Base-by-base conservation (phyloP, 2,888 invertebrate species). In the Gandaritis pyraliata region DNA sequence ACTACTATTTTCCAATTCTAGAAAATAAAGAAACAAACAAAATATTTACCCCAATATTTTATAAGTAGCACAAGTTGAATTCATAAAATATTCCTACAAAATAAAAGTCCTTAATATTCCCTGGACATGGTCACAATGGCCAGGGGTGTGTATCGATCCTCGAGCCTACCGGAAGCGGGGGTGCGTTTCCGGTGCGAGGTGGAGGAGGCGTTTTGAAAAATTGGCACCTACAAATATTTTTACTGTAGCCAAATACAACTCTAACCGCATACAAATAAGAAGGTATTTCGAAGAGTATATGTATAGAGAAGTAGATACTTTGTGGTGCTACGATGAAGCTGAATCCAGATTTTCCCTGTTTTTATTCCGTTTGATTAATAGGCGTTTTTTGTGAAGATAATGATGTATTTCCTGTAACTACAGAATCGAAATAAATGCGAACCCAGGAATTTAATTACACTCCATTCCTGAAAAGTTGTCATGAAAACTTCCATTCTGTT, bases 121-220 rank as follows among this genome's bases (percentile, higher is more conserved):
- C 66, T 76, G 75, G 77, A 71, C 78, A 80, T 84, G 77, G 87
- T 81, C 85, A 87, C 85, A 80, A 75, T 74, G 84, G 66, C 74
- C 71, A 68, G 74, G 79, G 83, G 88, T 85, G 85, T 83, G 79
- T 90, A 91, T 91, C 86, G 91, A 90, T 90, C 90, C 83, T 74
- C 76, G 80, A 81, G 87, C 87, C 88, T 86, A 87, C 86, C 85
- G 88, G 87, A 87, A 87, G 83, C 78, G 43, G 81, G 85, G 86
- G 84, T 80, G 79, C 84, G 81, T 83, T 86, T 87, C 88, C 86
- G 85, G 83, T 81, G 68, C 69, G 50, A 50, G 50, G 50, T 77
- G 75, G 72, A 81, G 82, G 80, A 86, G 83, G 83, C 87, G 89
- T 90, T 90, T 90, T 91, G 89, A 90, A 90, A 92, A 92, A 92